phyloP scores from a whole-genome alignment of 2,888 invertebrate species.

The Drosophila kambysellisi region DNA sequence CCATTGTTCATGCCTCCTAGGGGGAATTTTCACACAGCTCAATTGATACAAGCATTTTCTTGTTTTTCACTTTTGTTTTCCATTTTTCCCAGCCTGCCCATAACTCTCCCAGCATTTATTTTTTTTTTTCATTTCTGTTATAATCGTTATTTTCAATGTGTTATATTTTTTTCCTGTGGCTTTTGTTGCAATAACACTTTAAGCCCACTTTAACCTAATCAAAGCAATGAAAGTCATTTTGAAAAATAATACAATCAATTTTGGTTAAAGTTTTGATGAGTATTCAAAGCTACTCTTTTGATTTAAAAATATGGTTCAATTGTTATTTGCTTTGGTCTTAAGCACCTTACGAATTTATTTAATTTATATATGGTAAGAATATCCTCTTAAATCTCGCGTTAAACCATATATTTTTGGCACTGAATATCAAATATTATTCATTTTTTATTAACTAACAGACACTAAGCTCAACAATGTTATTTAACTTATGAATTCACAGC shows the following conservation, averaged over 20 bases:
- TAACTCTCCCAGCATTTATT: slow-evolving; percentile 9
- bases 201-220: background rate
- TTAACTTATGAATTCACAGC: background rate
- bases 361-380: background rate
- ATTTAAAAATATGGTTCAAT: background rate
- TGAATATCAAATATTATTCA: background rate
- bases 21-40: slow-evolving; percentile 7
- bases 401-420: background rate
- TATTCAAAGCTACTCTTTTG: background rate
- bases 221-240: background rate
- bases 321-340: background rate
- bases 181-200: background rate
- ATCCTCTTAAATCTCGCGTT: background rate
- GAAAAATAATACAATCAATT: background rate
- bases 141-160: slow-evolving; percentile 20
- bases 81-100: slow-evolving; percentile 20
- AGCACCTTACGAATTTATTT: background rate
- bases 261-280: background rate
- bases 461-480: background rate
- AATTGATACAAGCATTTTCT: slow-evolving; percentile 20
- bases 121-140: background rate
- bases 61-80: slow-evolving; percentile 35
- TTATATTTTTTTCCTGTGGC: background rate
- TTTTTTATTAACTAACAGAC: background rate
- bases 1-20: slow-evolving; percentile 42